Base-by-base conservation (phyloP, 2,888 invertebrate species). In the Eupithecia vulgata region DNA sequence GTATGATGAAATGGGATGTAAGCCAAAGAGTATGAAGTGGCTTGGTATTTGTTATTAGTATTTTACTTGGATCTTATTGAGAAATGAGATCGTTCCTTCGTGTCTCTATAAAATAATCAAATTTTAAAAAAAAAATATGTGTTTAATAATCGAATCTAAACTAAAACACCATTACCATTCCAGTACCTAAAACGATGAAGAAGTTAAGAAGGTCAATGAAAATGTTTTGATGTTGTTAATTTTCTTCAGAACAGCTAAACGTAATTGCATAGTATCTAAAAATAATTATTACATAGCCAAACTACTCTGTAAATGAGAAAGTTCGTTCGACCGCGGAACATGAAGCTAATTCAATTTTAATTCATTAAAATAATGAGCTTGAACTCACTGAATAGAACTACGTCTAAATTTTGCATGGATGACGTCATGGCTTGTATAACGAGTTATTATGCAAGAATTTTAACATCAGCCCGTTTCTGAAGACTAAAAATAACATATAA, bases 301-400 rank as follows among this genome's bases (percentile, higher is more conserved):
- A 64, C 40, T 64, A 64, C 64, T 64, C 37, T 40, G 40, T 40
- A 65, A 65, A 65, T 65, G 40, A 42, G 65, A 65, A 40, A 65
- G n/a, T 64, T 37, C 37, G 15, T 64, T 35, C 34, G 17, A 34
- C 34, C 61, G n/a, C 21, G n/a, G 21, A 64, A n/a, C 62, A 17
- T 17, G 35, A 34, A 62, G 37, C 40, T 65, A 25, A 65, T 40
- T 65, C 25, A 21, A 25, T 68, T 59, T 8, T 40, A 68, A 42
- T 40, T 21, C 65, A 42, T 65, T 65, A 65, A 65, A 65, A 42
- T 65, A 65, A 65, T 65, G 52, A 65, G 35, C 37, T 45, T 45
- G 34, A 67, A 48, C 48, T 67, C 48, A 45, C 45, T 66, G 0
- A 65, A 65, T 73, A 35, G 66, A 71, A 64, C 62, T 40, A 40